Evolutionary conservation across 2,888 invertebrate genomes (phyloP).

Genomic region (Parasteatoda lunata): DNA sequence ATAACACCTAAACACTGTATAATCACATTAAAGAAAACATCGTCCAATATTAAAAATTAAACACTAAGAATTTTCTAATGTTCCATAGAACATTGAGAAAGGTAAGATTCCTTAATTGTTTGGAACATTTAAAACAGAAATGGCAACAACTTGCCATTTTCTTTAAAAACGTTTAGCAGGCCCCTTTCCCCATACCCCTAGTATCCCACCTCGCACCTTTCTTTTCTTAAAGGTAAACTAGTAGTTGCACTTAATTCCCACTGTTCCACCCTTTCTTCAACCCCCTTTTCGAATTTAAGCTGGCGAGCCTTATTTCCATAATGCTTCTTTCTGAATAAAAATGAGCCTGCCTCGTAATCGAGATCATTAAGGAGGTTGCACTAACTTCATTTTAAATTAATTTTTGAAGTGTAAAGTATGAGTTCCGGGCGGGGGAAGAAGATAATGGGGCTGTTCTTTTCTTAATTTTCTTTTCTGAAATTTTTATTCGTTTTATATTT

Average conservation of each 20-base stretch:
- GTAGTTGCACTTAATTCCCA: conserved; percentile 59
- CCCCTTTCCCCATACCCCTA: not conserved
- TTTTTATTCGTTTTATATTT: too few species aligned
- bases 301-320: conserved; percentile 63
- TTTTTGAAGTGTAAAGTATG: conserved; percentile 66
- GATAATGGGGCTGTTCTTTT: not conserved
- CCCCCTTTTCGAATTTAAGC: conserved; percentile 41
- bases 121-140: conserved; percentile 14
- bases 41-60: conserved; percentile 14
- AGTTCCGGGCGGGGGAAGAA: conserved; percentile 15
- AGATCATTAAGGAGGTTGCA: conserved; percentile 61
- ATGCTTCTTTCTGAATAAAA: conserved; percentile 58
- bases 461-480: not conserved
- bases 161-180: conserved; percentile 61
- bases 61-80: not conserved
- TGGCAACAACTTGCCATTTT: conserved; percentile 31
- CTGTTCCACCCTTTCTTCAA: not conserved
- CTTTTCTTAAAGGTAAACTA: conserved; percentile 33
- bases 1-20: too few species aligned
- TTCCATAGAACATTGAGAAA: conserved; percentile 1
- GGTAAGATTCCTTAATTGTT: conserved; percentile 25
- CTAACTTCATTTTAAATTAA: conserved; percentile 67
- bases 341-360: conserved; percentile 54
- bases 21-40: too few species aligned
- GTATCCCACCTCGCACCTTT: conserved; percentile 4